Evolutionary conservation across 2,797 vertebrate genomes (phyloP), one percentile per base, ranked within the genome.

Genomic region (Halcyon badia): DNA sequence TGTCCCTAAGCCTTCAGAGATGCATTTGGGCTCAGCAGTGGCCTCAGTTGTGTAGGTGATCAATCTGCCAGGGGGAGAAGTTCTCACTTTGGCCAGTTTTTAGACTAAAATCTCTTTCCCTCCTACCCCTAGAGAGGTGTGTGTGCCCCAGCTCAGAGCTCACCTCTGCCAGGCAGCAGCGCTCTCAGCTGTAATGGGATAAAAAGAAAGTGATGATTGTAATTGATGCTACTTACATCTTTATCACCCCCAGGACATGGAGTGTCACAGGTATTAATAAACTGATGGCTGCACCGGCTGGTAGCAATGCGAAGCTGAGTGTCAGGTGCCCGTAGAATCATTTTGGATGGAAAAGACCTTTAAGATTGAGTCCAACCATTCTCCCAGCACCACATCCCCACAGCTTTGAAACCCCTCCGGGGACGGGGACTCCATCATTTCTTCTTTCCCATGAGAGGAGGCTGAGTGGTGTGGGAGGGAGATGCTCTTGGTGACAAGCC

Each of bases 111-210:
- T 46, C 64, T 75, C 44, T 65, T 51, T 68, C 18, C 57, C 17
- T 54, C 19, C 33, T 20, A 11, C 26, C 44, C 15, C 31, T 16
- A 2, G 64, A 54, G 69, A 48, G 22, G 13, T 9, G 21, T 11
- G n/a, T 1, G 5, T n/a, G 33, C 22, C 49, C 51, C 3, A 8
- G 41, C 72, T 49, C 3, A 0, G 28, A 9, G n/a, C 69, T 73
- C 54, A 7, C 64, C 49, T 69, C 64, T 39, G 33, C 39, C 2
- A 2, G 61, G 56, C 61, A 57, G 49, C 61, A 57, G 56, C 0
- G 0, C 5, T 0, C 18, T 60, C 46, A 1, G n/a, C 52, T 39
- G 1, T 28, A 35, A 66, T 2, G 17, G 58, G 12, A 28, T 65
- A 28, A 65, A 77, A 57, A 60, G 65, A 18, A 52, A 60, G 71